Evolutionary conservation across 2,888 invertebrate genomes (phyloP).

Genomic region (Danaus chrysippus): DNA sequence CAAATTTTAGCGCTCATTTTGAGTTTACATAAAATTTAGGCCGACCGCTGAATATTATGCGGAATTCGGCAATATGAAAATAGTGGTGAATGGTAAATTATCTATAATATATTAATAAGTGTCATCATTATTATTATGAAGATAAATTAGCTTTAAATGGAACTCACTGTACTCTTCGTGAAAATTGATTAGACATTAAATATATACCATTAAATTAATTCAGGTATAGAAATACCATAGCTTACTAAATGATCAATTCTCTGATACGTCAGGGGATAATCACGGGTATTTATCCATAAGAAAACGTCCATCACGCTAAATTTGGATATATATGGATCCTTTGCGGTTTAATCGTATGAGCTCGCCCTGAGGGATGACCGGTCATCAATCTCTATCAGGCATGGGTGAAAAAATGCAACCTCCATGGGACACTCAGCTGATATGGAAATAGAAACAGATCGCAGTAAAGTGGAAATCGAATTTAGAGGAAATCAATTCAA

Average conservation of each 20-base stretch:
- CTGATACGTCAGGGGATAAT: slow-evolving; percentile 28
- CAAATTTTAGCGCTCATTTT: slow-evolving; percentile 28
- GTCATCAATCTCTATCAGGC: slow-evolving; percentile 77
- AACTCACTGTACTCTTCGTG: no score
- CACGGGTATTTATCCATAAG: slow-evolving; percentile 46
- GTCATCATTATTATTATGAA: not conserved
- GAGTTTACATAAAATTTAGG: slow-evolving; percentile 28
- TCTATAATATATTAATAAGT: not conserved
- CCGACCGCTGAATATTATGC: slow-evolving; percentile 28
- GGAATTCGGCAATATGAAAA: slow-evolving; percentile 23
- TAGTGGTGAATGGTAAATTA: slow-evolving; percentile 21
- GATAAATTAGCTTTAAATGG: not conserved
- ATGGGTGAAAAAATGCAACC: slow-evolving; percentile 65
- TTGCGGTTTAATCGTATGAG: slow-evolving; percentile 65
- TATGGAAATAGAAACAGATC: slow-evolving; percentile 7
- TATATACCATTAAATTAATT: slow-evolving; percentile 1
- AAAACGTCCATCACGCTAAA: slow-evolving; percentile 74
- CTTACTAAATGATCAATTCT: slow-evolving; percentile 21
- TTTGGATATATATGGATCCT: slow-evolving; percentile 77
- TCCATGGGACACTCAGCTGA: slow-evolving; percentile 6
- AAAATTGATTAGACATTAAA: not conserved
- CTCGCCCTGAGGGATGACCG: slow-evolving; percentile 54
- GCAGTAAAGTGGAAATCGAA: slow-evolving; percentile 1
- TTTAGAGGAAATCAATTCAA: not conserved
- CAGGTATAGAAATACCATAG: not conserved